Base-by-base conservation (phyloP, 30 jellyfish, hydroid and myxozoan species). In the Cassiopea xamachana region DNA sequence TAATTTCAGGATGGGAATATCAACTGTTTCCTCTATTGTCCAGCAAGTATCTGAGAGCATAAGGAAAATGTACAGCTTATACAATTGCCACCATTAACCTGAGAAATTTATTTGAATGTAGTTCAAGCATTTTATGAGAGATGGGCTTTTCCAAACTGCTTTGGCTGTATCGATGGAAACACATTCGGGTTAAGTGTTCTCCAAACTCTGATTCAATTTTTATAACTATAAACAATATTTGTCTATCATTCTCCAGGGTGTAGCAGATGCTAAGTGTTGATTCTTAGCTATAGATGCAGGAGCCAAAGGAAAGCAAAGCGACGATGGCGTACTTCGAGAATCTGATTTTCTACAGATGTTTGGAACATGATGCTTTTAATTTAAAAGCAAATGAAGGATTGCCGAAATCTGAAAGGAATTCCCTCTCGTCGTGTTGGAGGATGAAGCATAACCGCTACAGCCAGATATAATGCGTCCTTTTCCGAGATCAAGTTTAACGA, bases 131-230 rank as follows among this genome's bases (percentile, higher is more conserved):
- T 80, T 80, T 48, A 48, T 80, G 77, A 80, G 44, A 80, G 88
- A 55, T 80, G 88, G 74, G 55, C 13, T n/a, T 60, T 80, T 58
- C 88, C 88, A 80, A 80, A 80, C 88, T 80, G 77, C 88, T 80
- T 80, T 80, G 88, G 88, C 88, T 80, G 88, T 46, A 80, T 80
- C 55, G 88, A 80, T 80, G 88, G 88, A 80, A 80, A 80, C 88
- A 51, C 48, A 80, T 80, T 46, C 78, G 88, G 44, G 55, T 80
- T 17, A 80, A 80, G 88, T 80, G 77, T 55, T 49, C 88, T 79
- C 55, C 88, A 7, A 80, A 80, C 7, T 9, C 88, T 48, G 78
- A 79, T 80, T 51, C 88, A 49, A 48, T 80, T 48, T 80, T 10
- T 80, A 77, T 19, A 50, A 77, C 47, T 59, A 77, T 77, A 77